Percentiles rank a stretch among this genome's conserved stretches.
Evolutionary conservation across 2,113 vertebrate genomes (phyloP).

Genomic region (Chionis minor): DNA sequence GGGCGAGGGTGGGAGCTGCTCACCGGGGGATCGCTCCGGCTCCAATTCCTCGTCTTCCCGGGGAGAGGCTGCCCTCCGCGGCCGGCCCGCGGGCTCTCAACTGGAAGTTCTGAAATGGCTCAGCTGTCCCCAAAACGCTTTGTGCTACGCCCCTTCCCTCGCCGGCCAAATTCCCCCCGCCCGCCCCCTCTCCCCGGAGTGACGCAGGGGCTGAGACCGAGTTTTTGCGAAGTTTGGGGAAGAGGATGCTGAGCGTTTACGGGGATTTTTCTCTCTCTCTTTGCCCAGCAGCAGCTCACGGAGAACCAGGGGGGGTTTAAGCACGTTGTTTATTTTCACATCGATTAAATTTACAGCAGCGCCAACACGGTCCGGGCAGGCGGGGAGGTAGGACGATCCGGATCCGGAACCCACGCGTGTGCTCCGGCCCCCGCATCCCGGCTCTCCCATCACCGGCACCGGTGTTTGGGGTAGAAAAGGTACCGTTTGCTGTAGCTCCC

Average conservation of each 20-base stretch:
- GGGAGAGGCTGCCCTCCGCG: neutral
- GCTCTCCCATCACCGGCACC: neutral
- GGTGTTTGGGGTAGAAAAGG: rapidly evolving
- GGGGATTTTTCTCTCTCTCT: neutral
- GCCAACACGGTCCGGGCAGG: rapidly evolving
- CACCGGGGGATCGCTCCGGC: neutral
- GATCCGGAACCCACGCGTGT: rapidly evolving
- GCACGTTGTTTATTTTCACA: neutral
- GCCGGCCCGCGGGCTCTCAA: neutral
- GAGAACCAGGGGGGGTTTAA: neutral
- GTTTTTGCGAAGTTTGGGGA: neutral
- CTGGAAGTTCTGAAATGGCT: neutral
- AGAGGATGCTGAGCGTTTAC: neutral
- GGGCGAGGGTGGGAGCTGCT: neutral
- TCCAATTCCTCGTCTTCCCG: neutral
- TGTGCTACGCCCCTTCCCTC: slow-evolving; percentile 1
- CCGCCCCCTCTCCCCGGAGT: neutral
- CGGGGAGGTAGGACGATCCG: rapidly evolving
- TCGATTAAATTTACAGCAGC: neutral
- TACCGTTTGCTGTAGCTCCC: neutral
- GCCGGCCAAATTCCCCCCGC: neutral
- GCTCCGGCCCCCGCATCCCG: rapidly evolving
- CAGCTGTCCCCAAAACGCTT: neutral
- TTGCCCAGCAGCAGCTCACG: neutral
- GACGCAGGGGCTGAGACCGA: neutral